Percentiles rank a stretch among this genome's conserved stretches.
Evolutionary conservation across 2,113 vertebrate species (phyloP).

Genomic region (Montifringilla adamsi): DNA sequence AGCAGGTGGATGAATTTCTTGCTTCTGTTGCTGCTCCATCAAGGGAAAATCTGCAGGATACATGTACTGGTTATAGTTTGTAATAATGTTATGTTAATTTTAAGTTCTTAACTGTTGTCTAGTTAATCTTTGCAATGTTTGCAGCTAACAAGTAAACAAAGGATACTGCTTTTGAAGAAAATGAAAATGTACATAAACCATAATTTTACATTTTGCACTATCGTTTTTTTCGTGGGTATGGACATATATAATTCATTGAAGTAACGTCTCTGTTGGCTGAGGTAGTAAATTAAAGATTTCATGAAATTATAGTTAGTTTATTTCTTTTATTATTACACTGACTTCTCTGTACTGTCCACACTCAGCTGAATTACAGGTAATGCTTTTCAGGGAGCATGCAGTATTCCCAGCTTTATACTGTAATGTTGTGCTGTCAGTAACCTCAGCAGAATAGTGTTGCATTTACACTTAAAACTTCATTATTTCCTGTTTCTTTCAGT

Average conservation of each 20-base stretch:
- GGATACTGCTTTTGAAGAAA: not conserved
- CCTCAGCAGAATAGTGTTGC: not conserved
- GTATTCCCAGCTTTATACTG: not conserved
- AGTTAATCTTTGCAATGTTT: not conserved
- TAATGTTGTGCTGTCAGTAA: not conserved
- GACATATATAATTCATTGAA: not conserved
- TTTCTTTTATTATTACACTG: not conserved
- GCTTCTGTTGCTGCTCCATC: conserved; percentile 80
- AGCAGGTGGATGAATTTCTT: conserved; percentile 91
- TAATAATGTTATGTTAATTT: conserved; percentile 34
- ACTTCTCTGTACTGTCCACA: not conserved
- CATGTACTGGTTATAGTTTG: conserved; percentile 67
- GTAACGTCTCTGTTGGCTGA: not conserved
- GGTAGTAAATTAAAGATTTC: not conserved
- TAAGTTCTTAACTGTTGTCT: not conserved
- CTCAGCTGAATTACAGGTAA: not conserved
- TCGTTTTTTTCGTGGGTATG: not conserved
- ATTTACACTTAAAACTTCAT: not conserved
- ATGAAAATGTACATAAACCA: accelerated
- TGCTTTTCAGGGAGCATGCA: not conserved
- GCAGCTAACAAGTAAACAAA: not conserved
- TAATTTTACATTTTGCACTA: not conserved
- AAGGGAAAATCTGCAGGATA: conserved; percentile 70
- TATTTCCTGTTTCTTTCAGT: not conserved
- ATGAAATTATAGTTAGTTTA: not conserved